Evolutionary conservation across 2,113 vertebrate genomes (phyloP), one percentile per base, ranked within the genome.

Genomic region (Cyprinodon variegatus): DNA sequence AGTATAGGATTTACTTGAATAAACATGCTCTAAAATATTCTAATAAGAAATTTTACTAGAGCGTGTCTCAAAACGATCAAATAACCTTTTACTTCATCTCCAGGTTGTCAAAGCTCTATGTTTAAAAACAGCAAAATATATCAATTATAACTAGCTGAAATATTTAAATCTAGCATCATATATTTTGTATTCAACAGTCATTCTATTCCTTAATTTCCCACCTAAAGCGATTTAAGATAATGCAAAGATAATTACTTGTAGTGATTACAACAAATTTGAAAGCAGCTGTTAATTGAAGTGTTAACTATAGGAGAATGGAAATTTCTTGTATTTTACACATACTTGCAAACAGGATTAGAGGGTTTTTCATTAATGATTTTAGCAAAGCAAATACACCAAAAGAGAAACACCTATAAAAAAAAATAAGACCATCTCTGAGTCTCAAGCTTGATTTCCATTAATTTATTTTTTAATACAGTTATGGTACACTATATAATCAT

Each of bases 391-490:
- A 78, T 57, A 63, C 79, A 78, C 57, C 59, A 65, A 46, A 71
- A 65, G 39, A 59, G 77, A 83, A 83, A 79, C 79, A 91, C 89
- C 83, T 90, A 88, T 84, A 82, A 75, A 14, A 36, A 36, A 62
- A 62, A 29, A 29, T 74, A 74, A 71, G 29, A 81, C 59, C 22
- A 4, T 57, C 79, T 71, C 75, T 46, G 76, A 79, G 79, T 79
- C 79, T 66, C 36, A 13, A 40, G 61, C 83, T 72, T 38, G 64
- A 65, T 10, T 64, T 66, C 61, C 69, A 65, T 29, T 73, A 68
- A 29, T 76, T 65, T 63, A 65, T 29, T 73, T 85, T 83, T 69
- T n/a, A 63, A 80, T 61, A 62, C 71, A 64, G 72, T 29, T 0
- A 78, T 65, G 50, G 41, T 68, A 11, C 75, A 65, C 77, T 74